These are phyloP conservation scores for Damaliscus lunatus DNA, from an alignment of 2,113 vertebrate genomes.

Conservation along the genomic window DNA sequence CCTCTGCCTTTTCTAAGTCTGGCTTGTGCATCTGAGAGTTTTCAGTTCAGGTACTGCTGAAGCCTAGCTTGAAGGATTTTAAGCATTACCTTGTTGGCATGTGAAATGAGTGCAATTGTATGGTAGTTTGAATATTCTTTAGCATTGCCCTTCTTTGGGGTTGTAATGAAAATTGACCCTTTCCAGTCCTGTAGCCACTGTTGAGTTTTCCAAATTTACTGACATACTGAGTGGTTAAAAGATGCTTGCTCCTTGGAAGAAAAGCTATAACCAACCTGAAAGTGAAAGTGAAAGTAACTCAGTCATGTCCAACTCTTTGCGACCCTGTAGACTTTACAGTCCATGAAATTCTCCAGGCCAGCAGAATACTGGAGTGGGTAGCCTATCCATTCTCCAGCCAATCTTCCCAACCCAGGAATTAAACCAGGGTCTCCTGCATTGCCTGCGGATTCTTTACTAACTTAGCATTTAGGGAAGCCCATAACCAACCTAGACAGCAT, in stretches of 20 bases:
- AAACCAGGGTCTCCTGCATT: neutral
- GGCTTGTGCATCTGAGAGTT: neutral
- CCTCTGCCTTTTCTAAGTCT: neutral
- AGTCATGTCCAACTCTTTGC: neutral
- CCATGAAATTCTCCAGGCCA: neutral
- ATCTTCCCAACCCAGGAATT: neutral
- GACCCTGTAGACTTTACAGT: neutral
- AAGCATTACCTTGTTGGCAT: neutral
- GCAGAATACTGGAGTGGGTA: neutral
- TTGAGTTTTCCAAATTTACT: neutral
- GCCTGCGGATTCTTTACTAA: accelerated
- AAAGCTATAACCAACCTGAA: neutral
- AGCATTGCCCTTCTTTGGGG: neutral
- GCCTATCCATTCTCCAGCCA: neutral
- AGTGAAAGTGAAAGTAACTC: neutral
- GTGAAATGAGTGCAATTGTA: neutral
- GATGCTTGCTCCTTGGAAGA: neutral
- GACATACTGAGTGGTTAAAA: neutral
- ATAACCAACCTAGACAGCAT: neutral
- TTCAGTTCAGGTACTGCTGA: neutral
- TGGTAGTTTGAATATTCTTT: neutral
- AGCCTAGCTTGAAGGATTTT: neutral
- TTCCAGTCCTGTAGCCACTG: neutral
- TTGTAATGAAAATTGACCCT: neutral
- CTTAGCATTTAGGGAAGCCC: neutral